Evolutionary conservation across 2,888 invertebrate genomes (phyloP).

Genomic region (Nymphalis c-album): DNA sequence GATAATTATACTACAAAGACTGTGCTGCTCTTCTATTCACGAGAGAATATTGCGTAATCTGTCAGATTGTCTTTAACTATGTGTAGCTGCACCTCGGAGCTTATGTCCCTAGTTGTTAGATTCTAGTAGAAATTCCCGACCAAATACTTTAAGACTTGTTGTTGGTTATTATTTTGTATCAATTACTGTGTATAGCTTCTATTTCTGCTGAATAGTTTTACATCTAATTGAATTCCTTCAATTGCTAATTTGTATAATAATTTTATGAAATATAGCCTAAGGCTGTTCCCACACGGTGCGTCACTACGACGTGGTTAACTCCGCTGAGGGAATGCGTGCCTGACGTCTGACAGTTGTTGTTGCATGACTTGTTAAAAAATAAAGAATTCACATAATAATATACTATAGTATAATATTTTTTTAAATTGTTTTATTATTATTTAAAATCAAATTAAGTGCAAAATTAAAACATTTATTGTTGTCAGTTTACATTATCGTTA

Average conservation of each 20-base stretch:
- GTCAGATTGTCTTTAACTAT: slow-evolving; percentile 62
- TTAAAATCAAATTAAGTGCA: too few species aligned
- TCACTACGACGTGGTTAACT: too few species aligned
- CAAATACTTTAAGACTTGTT: slow-evolving; percentile 77
- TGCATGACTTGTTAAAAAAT: too few species aligned
- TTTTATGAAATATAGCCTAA: too few species aligned
- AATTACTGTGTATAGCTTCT: slow-evolving; percentile 28
- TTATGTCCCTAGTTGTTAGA: slow-evolving; percentile 77
- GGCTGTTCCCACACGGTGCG: too few species aligned
- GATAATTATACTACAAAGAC: slow-evolving; percentile 72
- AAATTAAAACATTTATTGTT: too few species aligned
- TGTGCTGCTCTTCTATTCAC: slow-evolving; percentile 72
- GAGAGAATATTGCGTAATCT: slow-evolving; percentile 70
- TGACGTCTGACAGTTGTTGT: too few species aligned
- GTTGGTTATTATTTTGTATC: slow-evolving; percentile 53
- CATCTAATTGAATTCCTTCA: background rate
- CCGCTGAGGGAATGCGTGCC: too few species aligned
- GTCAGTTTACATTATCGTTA: too few species aligned
- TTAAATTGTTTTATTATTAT: too few species aligned
- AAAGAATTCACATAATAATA: too few species aligned
- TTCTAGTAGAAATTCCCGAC: slow-evolving; percentile 78
- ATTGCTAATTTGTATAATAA: background rate
- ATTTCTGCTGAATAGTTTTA: slow-evolving; percentile 19
- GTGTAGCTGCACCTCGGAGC: slow-evolving; percentile 76
- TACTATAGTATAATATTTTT: too few species aligned